A percentile compares a stretch with the other conserved stretches of the same genome.
phyloP scores from a whole-genome alignment of 2,888 invertebrate species.

The Odontothrips loti region DNA sequence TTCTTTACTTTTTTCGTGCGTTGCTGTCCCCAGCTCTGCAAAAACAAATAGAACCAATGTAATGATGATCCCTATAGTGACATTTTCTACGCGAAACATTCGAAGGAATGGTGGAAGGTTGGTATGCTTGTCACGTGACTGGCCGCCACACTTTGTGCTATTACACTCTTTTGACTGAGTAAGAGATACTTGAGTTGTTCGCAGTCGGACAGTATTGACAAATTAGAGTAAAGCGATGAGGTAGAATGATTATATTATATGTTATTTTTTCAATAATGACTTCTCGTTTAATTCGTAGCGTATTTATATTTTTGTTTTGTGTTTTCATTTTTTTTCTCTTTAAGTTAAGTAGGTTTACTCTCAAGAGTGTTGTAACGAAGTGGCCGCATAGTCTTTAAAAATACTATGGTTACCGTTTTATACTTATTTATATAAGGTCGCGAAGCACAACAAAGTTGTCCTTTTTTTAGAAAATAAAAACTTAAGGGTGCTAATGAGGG shows the following conservation, averaged over 20 bases:
- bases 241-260: slow-evolving; percentile 7
- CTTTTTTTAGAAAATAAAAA: neutral
- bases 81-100: too few species aligned
- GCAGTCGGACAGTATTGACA: slow-evolving; percentile 19
- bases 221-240: slow-evolving; percentile 4
- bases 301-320: slow-evolving; percentile 26
- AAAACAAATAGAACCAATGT: too few species aligned
- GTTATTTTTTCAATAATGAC: slow-evolving; percentile 23
- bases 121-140: too few species aligned
- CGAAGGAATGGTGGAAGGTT: too few species aligned
- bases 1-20: neutral
- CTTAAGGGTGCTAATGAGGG: neutral
- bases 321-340: slow-evolving; percentile 11
- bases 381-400: neutral
- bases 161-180: neutral
- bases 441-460: neutral
- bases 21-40: too few species aligned
- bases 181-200: neutral
- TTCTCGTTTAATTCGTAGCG: slow-evolving; percentile 7
- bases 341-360: neutral
- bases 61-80: too few species aligned
- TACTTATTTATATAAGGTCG: neutral
- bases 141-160: too few species aligned
- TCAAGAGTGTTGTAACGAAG: neutral
- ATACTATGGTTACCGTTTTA: slow-evolving; percentile 23